Evolutionary conservation across 2,888 invertebrate species (phyloP), one percentile per base, ranked within the genome.

Genomic region (Apomyelois bistriatella): DNA sequence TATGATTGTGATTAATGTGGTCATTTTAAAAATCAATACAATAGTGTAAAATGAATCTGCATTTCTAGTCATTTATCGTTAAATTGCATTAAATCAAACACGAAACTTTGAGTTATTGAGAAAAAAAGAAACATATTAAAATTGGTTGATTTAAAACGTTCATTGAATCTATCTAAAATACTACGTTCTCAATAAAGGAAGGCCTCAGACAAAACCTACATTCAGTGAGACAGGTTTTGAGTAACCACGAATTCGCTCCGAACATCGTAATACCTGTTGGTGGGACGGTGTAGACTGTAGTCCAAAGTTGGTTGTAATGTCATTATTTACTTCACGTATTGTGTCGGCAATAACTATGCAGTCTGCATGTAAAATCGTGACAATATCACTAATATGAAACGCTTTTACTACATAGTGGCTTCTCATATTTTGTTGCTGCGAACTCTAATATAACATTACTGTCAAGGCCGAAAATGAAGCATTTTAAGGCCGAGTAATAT

Each of bases 301-400:
- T 48, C 42, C 10, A 32, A 52, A 54, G 43, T 53, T 57, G 50
- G 47, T 42, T 47, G 28, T 51, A 57, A 54, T 48, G 48, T 48
- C 42, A 51, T 57, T 54, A 57, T 51, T 53, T 53, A 55, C 54
- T 57, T 48, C 57, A 54, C 54, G 38, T 42, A 48, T 42, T 52
- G 54, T 51, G 52, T 52, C 46, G 40, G 51, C 52, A 58, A 60
- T 55, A 56, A 55, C 59, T 57, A 55, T 61, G 62, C 57, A 56
- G 57, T 30, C 53, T 57, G 58, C 57, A 57, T 61, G 59, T 55
- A 54, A 57, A 67, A 59, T 63, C 65, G 59, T 61, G 62, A 59
- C 58, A 35, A 54, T 55, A 53, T 46, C 56, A 47, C 55, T 57
- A 58, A 61, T 60, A 57, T 54, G 55, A 57, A 53, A 56, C 47